Evolutionary conservation across 2,113 vertebrate species (phyloP).

Genomic region (Rhipidura dahli): DNA sequence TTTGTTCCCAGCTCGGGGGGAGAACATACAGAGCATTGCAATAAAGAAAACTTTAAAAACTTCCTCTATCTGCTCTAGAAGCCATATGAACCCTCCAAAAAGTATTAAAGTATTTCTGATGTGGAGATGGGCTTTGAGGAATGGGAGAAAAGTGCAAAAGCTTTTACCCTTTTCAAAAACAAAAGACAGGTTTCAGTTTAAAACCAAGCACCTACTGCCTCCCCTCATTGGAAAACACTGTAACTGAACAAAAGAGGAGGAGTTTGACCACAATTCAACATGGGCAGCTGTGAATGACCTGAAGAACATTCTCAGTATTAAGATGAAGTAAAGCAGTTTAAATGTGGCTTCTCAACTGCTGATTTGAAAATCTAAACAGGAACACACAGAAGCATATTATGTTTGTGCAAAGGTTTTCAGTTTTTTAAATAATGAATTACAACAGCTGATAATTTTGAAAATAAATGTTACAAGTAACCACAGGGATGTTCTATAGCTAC

Average conservation of each 20-base stretch:
- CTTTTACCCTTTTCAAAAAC: not conserved
- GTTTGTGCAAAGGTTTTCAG: not conserved
- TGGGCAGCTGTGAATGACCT: not conserved
- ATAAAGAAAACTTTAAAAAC: not conserved
- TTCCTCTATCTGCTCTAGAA: not conserved
- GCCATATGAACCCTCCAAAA: not conserved
- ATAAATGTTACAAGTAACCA: not conserved
- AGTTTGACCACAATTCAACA: not conserved
- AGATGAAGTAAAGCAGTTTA: not conserved
- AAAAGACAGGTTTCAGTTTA: not conserved
- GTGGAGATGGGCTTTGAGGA: not conserved
- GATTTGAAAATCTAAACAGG: not conserved
- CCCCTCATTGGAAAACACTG: not conserved
- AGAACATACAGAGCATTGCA: not conserved
- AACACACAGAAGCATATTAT: not conserved
- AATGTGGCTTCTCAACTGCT: not conserved
- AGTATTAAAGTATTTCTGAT: not conserved
- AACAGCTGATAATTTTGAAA: not conserved
- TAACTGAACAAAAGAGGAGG: not conserved
- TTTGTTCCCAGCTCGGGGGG: not conserved
- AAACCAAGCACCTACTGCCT: not conserved
- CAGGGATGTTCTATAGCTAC: not conserved
- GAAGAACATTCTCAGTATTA: not conserved
- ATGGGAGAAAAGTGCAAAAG: fast-evolving
- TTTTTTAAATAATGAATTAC: not conserved